phyloP scores from a whole-genome alignment of 2,797 vertebrate genomes.

The Artibeus lituratus region DNA sequence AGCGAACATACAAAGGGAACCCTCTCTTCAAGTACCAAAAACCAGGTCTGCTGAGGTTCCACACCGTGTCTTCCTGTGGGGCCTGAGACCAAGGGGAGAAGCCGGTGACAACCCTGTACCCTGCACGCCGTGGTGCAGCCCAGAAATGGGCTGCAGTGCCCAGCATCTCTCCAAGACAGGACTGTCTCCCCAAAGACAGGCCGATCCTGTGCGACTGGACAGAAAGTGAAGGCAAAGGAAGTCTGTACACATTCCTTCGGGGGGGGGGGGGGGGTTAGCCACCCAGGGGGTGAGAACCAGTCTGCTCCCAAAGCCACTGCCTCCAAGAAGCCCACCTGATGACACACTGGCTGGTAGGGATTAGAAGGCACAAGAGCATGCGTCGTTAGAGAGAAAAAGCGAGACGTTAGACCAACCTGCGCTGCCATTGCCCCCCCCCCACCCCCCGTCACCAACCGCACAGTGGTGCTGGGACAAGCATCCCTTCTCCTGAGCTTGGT shows the following conservation, averaged over 20 bases:
- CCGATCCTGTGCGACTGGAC: rapidly evolving
- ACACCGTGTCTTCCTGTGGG: rapidly evolving
- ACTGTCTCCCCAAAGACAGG: neutral
- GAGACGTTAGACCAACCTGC: rapidly evolving
- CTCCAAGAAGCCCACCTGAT: neutral
- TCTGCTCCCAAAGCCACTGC: neutral
- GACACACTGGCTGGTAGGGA: too few relatives aligned
- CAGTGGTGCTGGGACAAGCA: rapidly evolving
- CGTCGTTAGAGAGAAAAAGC: neutral
- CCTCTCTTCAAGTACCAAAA: slow-evolving; percentile 59
- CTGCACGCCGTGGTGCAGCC: neutral
- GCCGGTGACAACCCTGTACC: neutral
- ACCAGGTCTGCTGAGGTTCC: neutral
- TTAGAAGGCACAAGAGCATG: neutral
- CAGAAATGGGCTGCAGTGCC: neutral
- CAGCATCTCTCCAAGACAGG: neutral
- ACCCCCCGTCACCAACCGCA: rapidly evolving
- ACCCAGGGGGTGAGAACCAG: neutral
- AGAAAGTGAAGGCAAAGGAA: too few relatives aligned
- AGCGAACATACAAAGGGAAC: slow-evolving; percentile 53
- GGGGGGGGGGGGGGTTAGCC: too few relatives aligned
- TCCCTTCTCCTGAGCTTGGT: neutral
- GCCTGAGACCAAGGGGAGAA: neutral
- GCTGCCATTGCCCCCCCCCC: rapidly evolving
- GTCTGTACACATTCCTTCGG: neutral